phyloP scores from a whole-genome alignment of 2,888 invertebrate species.

The Epirrhoe tristata region DNA sequence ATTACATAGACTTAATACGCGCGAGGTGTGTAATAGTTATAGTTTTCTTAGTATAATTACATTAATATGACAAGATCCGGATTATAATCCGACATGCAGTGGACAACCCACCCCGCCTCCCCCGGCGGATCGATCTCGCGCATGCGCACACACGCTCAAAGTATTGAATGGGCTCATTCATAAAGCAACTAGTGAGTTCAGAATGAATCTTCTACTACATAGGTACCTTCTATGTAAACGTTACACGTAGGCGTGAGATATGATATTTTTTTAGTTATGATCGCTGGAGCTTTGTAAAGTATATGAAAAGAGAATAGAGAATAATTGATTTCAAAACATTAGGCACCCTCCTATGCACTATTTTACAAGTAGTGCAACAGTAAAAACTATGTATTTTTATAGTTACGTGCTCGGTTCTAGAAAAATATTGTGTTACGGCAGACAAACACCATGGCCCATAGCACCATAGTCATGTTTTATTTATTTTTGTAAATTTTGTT shows the following conservation, averaged over 20 bases:
- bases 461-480: too few relatives aligned
- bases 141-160: constrained; percentile 59
- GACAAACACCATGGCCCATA: too few relatives aligned
- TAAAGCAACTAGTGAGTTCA: constrained; percentile 74
- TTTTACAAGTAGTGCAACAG: too few relatives aligned
- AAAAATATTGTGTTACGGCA: too few relatives aligned
- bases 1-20: too few relatives aligned
- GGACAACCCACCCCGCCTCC: constrained; percentile 46
- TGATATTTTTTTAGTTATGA: not conserved
- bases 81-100: constrained; percentile 18
- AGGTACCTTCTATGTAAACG: constrained; percentile 24
- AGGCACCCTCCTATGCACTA: too few relatives aligned
- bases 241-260: constrained; percentile 47
- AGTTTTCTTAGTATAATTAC: too few relatives aligned
- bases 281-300: not conserved
- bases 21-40: too few relatives aligned
- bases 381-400: too few relatives aligned
- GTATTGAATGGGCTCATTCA: constrained; percentile 79
- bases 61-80: not conserved
- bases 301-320: not conserved
- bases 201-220: constrained; percentile 58
- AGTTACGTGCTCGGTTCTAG: too few relatives aligned
- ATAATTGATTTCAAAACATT: not conserved
- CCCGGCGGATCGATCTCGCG: constrained; percentile 67
- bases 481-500: too few relatives aligned